Evolutionary conservation across 2,113 vertebrate genomes (phyloP), one percentile per base, ranked within the genome.

Genomic region (Calcarius ornatus): DNA sequence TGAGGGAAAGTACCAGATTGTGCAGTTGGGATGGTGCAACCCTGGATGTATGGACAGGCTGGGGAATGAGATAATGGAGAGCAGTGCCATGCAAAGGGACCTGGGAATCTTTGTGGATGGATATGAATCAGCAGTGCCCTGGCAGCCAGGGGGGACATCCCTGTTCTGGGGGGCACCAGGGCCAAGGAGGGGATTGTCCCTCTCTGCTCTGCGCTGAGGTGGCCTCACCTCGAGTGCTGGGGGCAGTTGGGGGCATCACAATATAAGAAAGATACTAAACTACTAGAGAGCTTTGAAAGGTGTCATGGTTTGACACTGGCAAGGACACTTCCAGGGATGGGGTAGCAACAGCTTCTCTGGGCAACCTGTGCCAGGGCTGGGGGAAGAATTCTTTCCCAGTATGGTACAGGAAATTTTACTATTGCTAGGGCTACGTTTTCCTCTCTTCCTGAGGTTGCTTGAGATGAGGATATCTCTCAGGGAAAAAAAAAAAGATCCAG

Each of bases 211-310:
- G 54, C 45, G 2, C 53, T 60, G 54, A 33, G 27, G 12, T 0
- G 0, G 27, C 45, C 63, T 37, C 53, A 51, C 6, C 27, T 77
- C 1, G 0, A 37, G 54, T 45, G 28, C 54, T 60, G 27, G 33
- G 37, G 45, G 7, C 21, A 85, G 6, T 66, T 42, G 35, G 51
- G 51, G 37, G 61, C 37, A 59, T 23, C 31, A 37, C 45, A 45
- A 10, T 23, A 18, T 10, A 28, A 43, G 37, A 43, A 86, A 31
- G 53, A 33, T 42, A 60, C 1, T 51, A 18, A 77, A 86, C 21
- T 68, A 9, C 28, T 69, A 10, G 37, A 51, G 27, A 60, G 63
- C 17, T 61, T 60, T 19, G 10, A 60, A 77, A 77, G n/a, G n/a
- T n/a, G n/a, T n/a, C n/a, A n/a, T n/a, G n/a, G n/a, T n/a, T n/a